Percentiles rank a stretch among this genome's conserved stretches.
Evolutionary conservation across 2,113 vertebrate genomes (phyloP).

Genomic region (Pithys albifrons): DNA sequence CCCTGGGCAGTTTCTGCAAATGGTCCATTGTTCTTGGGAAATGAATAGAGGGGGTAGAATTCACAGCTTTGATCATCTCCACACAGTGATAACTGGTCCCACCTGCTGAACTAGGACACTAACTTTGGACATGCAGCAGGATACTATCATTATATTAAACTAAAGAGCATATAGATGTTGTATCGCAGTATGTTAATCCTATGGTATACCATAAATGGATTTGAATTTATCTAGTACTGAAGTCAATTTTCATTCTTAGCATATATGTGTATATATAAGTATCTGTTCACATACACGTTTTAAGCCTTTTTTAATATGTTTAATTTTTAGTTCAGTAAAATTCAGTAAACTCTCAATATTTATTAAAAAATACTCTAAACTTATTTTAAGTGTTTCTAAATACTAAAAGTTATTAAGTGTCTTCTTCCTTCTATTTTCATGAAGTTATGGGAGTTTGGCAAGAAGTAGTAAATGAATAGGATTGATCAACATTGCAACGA

Average conservation of each 20-base stretch:
- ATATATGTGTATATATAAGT: not conserved
- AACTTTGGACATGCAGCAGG: not conserved
- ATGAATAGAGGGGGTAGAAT: too few relatives aligned
- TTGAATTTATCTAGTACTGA: not conserved
- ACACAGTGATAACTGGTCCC: too few relatives aligned
- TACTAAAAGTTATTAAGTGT: not conserved
- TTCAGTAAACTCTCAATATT: not conserved
- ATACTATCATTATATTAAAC: not conserved
- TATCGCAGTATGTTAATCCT: not conserved
- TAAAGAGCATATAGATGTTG: not conserved
- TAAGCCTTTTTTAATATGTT: not conserved
- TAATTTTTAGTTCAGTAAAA: not conserved
- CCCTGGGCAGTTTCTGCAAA: too few relatives aligned
- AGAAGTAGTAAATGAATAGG: not conserved
- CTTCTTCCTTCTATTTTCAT: not conserved
- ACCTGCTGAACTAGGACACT: too few relatives aligned
- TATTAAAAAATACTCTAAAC: rapidly evolving
- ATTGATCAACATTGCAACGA: not conserved
- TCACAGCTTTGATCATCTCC: too few relatives aligned
- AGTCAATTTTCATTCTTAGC: not conserved
- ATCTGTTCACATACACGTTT: not conserved
- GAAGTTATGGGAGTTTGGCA: not conserved
- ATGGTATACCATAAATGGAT: rapidly evolving
- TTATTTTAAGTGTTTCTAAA: not conserved
- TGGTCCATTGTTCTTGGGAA: too few relatives aligned